Evolutionary conservation across 2,888 invertebrate species (phyloP).

Genomic region (Globia sparganii): DNA sequence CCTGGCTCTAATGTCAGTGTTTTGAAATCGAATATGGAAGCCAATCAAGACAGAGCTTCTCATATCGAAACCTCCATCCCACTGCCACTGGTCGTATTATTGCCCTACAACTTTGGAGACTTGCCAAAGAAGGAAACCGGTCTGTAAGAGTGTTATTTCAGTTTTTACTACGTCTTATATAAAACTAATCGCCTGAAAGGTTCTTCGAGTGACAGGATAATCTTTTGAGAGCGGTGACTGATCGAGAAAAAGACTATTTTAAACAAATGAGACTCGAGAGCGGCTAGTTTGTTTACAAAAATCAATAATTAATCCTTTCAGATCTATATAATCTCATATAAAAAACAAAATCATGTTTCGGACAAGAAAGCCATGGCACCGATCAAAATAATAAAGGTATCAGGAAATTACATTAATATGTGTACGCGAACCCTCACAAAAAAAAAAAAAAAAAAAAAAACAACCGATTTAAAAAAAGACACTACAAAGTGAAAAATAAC

Average conservation of each 20-base stretch:
- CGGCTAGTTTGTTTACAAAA: not conserved
- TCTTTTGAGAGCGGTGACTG: slow-evolving; percentile 10
- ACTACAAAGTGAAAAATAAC: no score
- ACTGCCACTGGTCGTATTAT: slow-evolving; percentile 7
- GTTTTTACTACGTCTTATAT: slow-evolving; percentile 63
- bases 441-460: no score
- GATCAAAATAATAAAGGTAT: not conserved
- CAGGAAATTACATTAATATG: not conserved
- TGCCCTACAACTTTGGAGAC: slow-evolving; percentile 25
- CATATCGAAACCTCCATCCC: slow-evolving; percentile 6
- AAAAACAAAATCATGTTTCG: not conserved
- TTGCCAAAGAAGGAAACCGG: slow-evolving; percentile 41
- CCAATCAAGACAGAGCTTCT: slow-evolving; percentile 20
- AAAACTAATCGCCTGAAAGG: slow-evolving; percentile 70
- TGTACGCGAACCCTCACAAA: not conserved
- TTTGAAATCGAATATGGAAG: slow-evolving; percentile 9
- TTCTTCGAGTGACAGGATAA: slow-evolving; percentile 54
- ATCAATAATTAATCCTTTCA: not conserved
- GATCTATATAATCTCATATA: no score
- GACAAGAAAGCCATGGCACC: not conserved
- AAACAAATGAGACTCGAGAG: not conserved
- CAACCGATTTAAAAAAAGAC: no score
- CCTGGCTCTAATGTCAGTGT: not conserved
- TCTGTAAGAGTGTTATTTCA: slow-evolving; percentile 56
- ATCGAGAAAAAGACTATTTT: not conserved